Percentiles rank a stretch among this genome's conserved stretches.
Evolutionary conservation across 2,113 vertebrate genomes (phyloP).

Genomic region (Mus musculus): DNA sequence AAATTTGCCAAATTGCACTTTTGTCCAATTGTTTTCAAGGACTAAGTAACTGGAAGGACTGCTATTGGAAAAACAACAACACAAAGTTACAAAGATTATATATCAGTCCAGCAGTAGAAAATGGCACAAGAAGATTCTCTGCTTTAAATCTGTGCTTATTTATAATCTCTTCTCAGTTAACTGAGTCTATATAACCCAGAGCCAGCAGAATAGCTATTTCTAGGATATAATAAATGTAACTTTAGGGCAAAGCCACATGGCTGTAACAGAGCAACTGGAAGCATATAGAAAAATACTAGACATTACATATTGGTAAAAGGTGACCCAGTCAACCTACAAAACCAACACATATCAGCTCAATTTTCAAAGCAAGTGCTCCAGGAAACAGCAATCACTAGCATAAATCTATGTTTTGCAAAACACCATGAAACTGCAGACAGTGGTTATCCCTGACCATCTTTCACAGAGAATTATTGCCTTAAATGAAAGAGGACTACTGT

Average conservation of each 20-base stretch:
- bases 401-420: conserved; percentile 17
- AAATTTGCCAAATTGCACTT: conserved; percentile 57
- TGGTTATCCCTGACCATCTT: background rate
- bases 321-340: background rate
- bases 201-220: conserved; percentile 5
- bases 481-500: background rate
- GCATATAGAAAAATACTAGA: background rate
- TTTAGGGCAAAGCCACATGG: background rate
- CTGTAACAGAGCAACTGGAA: background rate
- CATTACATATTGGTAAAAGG: background rate
- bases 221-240: background rate
- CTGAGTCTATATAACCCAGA: conserved; percentile 26
- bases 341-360: background rate
- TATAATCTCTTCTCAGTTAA: conserved; percentile 1
- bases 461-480: background rate
- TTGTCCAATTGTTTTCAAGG: conserved; percentile 56
- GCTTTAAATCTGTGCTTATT: conserved; percentile 47
- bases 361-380: conserved; percentile 5
- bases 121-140: background rate
- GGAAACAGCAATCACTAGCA: background rate
- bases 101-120: conserved; percentile 13
- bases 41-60: conserved; percentile 1
- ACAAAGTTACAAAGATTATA: conserved; percentile 12
- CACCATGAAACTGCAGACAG: background rate
- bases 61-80: background rate